Percentiles rank a stretch among this genome's conserved stretches.
Evolutionary conservation across 2,113 vertebrate genomes (phyloP).

Genomic region (Himantopus leucocephalus): DNA sequence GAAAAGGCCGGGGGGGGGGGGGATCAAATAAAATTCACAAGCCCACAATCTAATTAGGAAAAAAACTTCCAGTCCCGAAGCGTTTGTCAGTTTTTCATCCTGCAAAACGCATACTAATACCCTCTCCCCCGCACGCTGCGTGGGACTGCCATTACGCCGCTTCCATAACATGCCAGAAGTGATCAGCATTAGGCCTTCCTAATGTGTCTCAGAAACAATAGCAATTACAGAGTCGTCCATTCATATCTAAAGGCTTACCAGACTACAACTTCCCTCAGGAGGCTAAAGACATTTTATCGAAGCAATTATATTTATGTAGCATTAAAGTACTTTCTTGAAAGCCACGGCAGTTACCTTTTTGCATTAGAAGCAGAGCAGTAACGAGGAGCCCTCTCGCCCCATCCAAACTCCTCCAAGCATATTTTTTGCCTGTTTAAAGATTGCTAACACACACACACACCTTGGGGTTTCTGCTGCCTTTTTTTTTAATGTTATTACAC

Average conservation of each 20-base stretch:
- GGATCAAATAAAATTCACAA: background rate
- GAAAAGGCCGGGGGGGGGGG: background rate
- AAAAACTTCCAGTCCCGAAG: conserved; percentile 38
- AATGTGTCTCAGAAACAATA: conserved; percentile 50
- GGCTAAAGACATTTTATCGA: conserved; percentile 54
- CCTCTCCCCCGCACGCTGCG: background rate
- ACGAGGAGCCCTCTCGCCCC: background rate
- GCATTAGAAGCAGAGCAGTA: background rate
- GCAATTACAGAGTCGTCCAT: conserved; percentile 62
- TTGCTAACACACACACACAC: background rate
- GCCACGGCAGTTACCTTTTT: background rate
- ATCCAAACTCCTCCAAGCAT: background rate
- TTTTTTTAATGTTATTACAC: conserved; percentile 12
- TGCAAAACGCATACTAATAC: background rate
- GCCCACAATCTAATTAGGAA: conserved; percentile 3
- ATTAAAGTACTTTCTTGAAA: conserved; percentile 34
- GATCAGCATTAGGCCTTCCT: conserved; percentile 47
- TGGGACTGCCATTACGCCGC: background rate
- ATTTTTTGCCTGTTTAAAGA: conserved; percentile 23
- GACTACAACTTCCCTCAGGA: conserved; percentile 60
- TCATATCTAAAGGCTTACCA: conserved; percentile 59
- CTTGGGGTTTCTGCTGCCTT: background rate
- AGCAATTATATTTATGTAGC: conserved; percentile 66
- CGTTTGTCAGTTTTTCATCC: background rate
- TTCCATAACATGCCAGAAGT: conserved; percentile 11